A percentile compares a stretch with the other conserved stretches of the same genome.
Evolutionary conservation across 2,888 invertebrate species (phyloP).

Genomic region (Mycalesis mineus): DNA sequence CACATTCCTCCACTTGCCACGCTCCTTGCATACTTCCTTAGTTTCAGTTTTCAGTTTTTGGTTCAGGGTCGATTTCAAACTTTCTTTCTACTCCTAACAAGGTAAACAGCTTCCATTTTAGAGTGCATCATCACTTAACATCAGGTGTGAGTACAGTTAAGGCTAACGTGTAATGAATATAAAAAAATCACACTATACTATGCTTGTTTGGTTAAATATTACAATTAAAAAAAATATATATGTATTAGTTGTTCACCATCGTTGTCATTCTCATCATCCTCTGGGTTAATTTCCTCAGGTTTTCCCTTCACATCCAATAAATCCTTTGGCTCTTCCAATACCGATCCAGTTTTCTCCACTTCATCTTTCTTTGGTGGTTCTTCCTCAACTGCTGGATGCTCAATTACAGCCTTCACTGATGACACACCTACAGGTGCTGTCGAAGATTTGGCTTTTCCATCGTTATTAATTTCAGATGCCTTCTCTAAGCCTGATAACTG

Average conservation of each 20-base stretch:
- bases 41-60: no score
- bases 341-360: constrained; percentile 23
- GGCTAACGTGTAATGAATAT: no score
- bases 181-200: no score
- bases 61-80: no score
- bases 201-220: no score
- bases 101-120: no score
- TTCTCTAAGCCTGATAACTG: constrained; percentile 10
- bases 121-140: no score
- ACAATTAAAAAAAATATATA: no score
- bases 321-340: constrained; percentile 31
- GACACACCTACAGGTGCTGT: constrained; percentile 4
- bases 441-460: constrained; percentile 8
- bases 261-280: constrained; percentile 21
- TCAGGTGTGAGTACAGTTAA: no score
- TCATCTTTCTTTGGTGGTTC: constrained; percentile 27
- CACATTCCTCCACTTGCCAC: no score
- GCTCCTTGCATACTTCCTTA: no score
- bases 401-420: constrained; percentile 16
- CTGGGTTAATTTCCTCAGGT: constrained; percentile 34
- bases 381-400: constrained; percentile 24
- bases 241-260: constrained; percentile 12
- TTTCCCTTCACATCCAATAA: constrained; percentile 35
- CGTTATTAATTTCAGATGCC: background rate
- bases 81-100: no score